A percentile compares a stretch with the other conserved stretches of the same genome.
These are phyloP conservation scores for Zootoca vivipara DNA, from an alignment of 2,113 vertebrate genomes.

Conservation along the genomic window DNA sequence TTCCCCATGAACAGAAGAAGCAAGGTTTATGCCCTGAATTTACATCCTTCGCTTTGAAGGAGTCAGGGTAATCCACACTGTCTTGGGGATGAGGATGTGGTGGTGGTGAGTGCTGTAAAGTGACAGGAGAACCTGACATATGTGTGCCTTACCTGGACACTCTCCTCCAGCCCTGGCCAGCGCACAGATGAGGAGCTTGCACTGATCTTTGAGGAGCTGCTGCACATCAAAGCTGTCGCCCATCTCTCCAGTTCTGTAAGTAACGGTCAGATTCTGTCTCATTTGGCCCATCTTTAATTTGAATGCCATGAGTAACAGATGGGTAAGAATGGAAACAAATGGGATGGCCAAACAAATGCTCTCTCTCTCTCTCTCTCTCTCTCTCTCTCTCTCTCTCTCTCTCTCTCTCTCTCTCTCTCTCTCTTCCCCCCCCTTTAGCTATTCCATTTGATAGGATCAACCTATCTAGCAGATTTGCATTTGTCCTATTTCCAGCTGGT, in stretches of 20 bases:
- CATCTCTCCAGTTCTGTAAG: conserved; percentile 93
- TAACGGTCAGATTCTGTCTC: background rate
- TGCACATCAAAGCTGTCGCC: conserved; percentile 92
- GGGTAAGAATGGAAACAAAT: background rate
- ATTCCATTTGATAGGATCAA: background rate
- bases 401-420: no score
- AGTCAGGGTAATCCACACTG: background rate
- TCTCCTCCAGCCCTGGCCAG: conserved; percentile 82
- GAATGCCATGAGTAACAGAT: background rate
- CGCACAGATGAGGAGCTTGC: conserved; percentile 91
- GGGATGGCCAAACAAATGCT: background rate
- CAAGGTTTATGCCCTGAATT: background rate
- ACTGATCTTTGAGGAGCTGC: conserved; percentile 94
- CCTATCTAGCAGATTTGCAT: background rate
- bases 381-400: no score
- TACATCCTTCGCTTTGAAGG: background rate
- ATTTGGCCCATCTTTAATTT: background rate
- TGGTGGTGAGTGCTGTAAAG: background rate
- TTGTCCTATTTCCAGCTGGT: no score
- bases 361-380: no score
- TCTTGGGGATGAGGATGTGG: background rate
- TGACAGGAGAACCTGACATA: background rate
- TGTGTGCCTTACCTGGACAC: rapidly evolving
- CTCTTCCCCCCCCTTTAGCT: background rate
- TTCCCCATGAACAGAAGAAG: rapidly evolving